A percentile compares a stretch with the other conserved stretches of the same genome.
Evolutionary conservation across 1,140 invertebrate species (phyloP).

Genomic region (Drosophila gunungcola): DNA sequence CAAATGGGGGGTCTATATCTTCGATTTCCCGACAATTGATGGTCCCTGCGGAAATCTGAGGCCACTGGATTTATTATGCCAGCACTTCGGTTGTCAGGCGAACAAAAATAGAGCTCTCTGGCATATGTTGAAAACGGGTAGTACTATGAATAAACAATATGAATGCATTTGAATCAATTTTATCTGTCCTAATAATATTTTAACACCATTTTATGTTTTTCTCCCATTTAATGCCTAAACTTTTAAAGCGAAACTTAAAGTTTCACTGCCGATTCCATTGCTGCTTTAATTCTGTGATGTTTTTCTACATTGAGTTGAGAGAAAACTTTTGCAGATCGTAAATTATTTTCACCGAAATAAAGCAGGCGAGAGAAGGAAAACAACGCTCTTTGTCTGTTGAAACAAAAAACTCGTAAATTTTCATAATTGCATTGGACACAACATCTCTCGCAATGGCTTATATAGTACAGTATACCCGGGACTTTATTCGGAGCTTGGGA

Average conservation of each 20-base stretch:
- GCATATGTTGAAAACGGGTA: too few relatives aligned
- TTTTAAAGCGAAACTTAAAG: constrained; percentile 1
- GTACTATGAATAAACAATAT: background rate
- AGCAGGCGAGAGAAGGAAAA: constrained; percentile 9
- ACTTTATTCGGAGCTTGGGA: background rate
- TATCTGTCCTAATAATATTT: too few relatives aligned
- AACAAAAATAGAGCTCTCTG: too few relatives aligned
- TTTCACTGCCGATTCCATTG: background rate
- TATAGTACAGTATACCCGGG: background rate
- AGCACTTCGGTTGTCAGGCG: too few relatives aligned
- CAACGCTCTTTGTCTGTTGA: constrained; percentile 51
- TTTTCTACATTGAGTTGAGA: constrained; percentile 41
- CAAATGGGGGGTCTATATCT: constrained; percentile 9
- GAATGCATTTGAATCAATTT: background rate
- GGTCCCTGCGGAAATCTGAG: background rate
- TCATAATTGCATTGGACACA: constrained; percentile 75
- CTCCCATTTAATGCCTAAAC: background rate
- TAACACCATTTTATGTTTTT: background rate
- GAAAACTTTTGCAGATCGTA: constrained; percentile 71
- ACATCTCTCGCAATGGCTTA: constrained; percentile 41
- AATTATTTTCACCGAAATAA: constrained; percentile 60
- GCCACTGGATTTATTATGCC: constrained; percentile 14
- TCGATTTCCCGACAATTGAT: constrained; percentile 33
- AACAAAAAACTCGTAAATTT: constrained; percentile 76
- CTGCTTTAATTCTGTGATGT: constrained; percentile 24